Evolutionary conservation across 2,797 vertebrate species (phyloP).

Genomic region (Onychomys leucogaster): DNA sequence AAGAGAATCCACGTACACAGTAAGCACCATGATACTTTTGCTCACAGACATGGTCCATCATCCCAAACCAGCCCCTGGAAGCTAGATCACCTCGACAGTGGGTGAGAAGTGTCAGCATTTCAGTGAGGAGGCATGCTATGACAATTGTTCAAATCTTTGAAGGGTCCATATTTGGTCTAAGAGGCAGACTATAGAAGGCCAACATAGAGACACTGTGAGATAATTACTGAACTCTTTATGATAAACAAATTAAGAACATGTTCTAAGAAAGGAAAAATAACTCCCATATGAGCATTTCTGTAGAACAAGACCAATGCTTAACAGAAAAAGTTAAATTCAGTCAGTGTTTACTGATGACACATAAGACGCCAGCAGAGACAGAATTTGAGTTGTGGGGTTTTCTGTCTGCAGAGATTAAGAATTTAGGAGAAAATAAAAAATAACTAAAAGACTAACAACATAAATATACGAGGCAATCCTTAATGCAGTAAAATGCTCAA

Average conservation of each 20-base stretch:
- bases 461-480: background rate
- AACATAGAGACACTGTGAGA: background rate
- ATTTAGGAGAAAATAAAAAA: background rate
- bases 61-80: conserved; percentile 77
- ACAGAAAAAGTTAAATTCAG: background rate
- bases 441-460: background rate
- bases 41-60: conserved; percentile 81
- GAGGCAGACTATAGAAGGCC: background rate
- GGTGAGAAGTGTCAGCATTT: conserved; percentile 53
- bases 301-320: background rate
- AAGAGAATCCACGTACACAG: conserved; percentile 83
- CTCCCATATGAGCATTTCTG: background rate
- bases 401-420: conserved; percentile 4
- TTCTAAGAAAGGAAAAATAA: conserved; percentile 42
- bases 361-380: background rate
- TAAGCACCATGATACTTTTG: conserved; percentile 74
- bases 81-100: conserved; percentile 69
- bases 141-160: background rate
- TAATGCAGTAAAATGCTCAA: background rate
- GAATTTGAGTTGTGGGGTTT: background rate
- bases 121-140: background rate
- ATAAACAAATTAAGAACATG: conserved; percentile 47
- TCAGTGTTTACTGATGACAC: conserved; percentile 7
- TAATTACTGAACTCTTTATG: background rate
- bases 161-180: background rate